Evolutionary conservation across 2,797 vertebrate genomes (phyloP), one percentile per base, ranked within the genome.

Genomic region (Rhinophrynus dorsalis): DNA sequence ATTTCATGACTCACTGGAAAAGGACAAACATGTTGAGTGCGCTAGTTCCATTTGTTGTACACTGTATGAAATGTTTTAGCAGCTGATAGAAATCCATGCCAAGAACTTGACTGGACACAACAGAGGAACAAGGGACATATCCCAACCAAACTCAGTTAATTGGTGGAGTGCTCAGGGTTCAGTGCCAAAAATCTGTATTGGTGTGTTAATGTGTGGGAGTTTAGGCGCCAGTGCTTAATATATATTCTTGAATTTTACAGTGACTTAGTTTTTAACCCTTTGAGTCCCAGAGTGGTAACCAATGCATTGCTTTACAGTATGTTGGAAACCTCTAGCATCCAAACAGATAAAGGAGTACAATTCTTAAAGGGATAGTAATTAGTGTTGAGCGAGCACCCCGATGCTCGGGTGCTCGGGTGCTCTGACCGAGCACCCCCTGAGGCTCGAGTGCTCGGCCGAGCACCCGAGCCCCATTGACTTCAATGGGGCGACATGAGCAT

Each of bases 11-110:
- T 83, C 82, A 77, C 38, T 6, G 0, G 61, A 47, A 48, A 45
- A 78, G 67, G 62, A 67, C 66, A 67, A 69, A 69, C 58, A 47
- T 51, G 8, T 83, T 80, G 82, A 82, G 78, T 78, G 80, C 77
- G 64, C 78, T 67, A 10, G 65, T 9, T 33, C 79, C 82, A 76
- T 71, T 73, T 80, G 79, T 77, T 67, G 66, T 29, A n/a, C 30
- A n/a, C 30, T 6, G 50, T 64, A 44, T 70, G 81, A 85, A 67
- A 10, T 76, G 65, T 79, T 56, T 45, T 35, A 84, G 75, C 84
- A 88, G 85, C 84, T 85, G 83, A 62, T n/a, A 18, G 27, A 21
- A 59, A 54, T 52, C 9, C 5, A 2, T 51, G 76, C 75, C 73
- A 80, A 58, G 12, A 61, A 56, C 47, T 32, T 57, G 50, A 35